Evolutionary conservation across 2,113 vertebrate species (phyloP), one percentile per base, ranked within the genome.

Genomic region (Spilogale gracilis): DNA sequence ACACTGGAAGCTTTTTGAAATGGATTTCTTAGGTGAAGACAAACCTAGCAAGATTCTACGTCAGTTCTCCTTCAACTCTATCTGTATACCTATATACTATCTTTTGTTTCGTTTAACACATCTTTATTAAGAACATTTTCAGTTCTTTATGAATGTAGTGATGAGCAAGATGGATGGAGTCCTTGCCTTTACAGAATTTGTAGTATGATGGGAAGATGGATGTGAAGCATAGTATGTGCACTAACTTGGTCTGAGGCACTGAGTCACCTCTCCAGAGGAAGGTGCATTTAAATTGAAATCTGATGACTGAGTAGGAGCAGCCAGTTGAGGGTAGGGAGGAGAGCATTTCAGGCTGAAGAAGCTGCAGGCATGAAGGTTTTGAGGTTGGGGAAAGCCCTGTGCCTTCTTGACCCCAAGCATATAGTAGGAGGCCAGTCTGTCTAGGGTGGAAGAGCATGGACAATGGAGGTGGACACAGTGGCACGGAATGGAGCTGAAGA

Each of bases 391-490:
- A 2, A 71, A 54, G 21, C 27, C 9, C 45, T 18, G 1, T 10
- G 32, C 16, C 27, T 74, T 80, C 83, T 63, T 10, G 3, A 63
- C 25, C 43, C n/a, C 32, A 16, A 21, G 17, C 27, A 20, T 6
- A 0, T 6, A 9, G 21, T 52, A 23, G 18, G 54, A 11, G 43
- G 45, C 20, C 38, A 17, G 27, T 13, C 16, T 16, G 12, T 9
- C 73, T 52, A 11, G 74, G 45, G 5, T 54, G 0, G 25, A 45
- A 32, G n/a, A 20, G 30, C 27, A 54, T 9, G 9, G 30, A 30
- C 6, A 1, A 0, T 38, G 6, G 10, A 11, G 16, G 9, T 2
- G 20, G n/a, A 17, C 5, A 9, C 25, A 13, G n/a, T 1, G 60
- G 7, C 30, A 27, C 1, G 14, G 38, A 32, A 3, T 9, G 20